Evolutionary conservation across 1,140 invertebrate genomes (phyloP).

Genomic region (Camponotus pennsylvanicus): DNA sequence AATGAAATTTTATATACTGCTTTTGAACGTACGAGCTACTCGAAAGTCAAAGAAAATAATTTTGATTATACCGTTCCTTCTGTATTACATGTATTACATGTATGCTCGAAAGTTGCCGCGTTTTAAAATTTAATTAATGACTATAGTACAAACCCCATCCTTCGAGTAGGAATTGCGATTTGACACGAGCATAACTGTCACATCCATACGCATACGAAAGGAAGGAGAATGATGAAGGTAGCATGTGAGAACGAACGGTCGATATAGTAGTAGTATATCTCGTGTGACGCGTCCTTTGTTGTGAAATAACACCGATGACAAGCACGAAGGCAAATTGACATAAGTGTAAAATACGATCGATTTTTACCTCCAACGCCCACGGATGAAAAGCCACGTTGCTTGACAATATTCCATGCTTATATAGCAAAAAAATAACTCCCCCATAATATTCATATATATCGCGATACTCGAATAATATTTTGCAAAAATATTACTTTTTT

Average conservation of each 20-base stretch:
- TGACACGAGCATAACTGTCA: neutral
- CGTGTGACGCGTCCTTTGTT: constrained; percentile 5
- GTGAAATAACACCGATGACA: constrained; percentile 21
- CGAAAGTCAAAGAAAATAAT: neutral
- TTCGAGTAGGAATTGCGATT: neutral
- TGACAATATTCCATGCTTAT: neutral
- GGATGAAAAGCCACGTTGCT: neutral
- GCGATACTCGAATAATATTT: neutral
- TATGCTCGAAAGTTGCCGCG: neutral
- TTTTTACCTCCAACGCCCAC: neutral
- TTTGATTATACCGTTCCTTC: neutral
- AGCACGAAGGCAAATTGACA: constrained; percentile 26
- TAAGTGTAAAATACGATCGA: neutral
- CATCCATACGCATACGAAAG: neutral
- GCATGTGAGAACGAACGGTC: neutral
- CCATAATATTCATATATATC: neutral
- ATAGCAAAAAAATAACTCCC: neutral
- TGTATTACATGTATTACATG: neutral
- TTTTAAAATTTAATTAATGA: constrained; percentile 1
- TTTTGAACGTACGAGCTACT: neutral
- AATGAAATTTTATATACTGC: neutral
- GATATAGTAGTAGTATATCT: neutral
- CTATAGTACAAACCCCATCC: no score
- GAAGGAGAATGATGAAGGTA: constrained; percentile 1
- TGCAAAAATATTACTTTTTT: neutral